These are phyloP conservation scores for Cyanistes caeruleus DNA, from an alignment of 2,113 vertebrate genomes.

Conservation along the genomic window DNA sequence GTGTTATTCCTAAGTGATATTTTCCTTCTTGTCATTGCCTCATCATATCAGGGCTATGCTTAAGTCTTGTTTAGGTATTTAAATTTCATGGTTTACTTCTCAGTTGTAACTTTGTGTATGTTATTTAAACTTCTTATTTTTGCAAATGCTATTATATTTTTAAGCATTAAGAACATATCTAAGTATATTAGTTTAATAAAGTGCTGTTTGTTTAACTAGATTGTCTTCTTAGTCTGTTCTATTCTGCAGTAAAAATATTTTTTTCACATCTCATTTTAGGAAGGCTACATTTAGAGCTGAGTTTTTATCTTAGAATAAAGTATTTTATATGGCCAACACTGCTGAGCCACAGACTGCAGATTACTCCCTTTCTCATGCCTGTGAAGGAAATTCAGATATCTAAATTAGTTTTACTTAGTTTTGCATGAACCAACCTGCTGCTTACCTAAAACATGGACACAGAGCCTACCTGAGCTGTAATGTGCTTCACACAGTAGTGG, in stretches of 20 bases:
- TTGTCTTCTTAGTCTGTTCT: neutral
- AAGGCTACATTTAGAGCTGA: neutral
- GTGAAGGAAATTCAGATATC: neutral
- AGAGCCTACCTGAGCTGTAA: neutral
- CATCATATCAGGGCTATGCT: neutral
- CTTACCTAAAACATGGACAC: neutral
- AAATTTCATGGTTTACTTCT: neutral
- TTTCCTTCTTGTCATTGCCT: neutral
- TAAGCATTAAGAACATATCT: neutral
- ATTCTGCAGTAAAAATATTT: neutral
- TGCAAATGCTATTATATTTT: neutral
- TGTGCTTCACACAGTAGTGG: rapidly evolving
- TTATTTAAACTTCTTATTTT: slow-evolving; percentile 24
- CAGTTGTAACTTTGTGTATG: neutral
- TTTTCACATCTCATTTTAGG: neutral
- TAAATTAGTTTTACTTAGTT: neutral
- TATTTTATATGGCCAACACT: neutral
- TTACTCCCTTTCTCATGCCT: neutral
- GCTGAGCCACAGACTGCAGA: neutral
- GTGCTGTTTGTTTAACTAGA: slow-evolving; percentile 7
- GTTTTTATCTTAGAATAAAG: neutral
- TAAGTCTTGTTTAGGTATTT: neutral
- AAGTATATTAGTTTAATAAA: slow-evolving; percentile 34
- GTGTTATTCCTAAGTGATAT: neutral
- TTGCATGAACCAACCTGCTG: neutral